Percentiles rank a stretch among this genome's conserved stretches.
Conservation (phyloP, 1,140 invertebrate species). For the Augochlora pura region DNA sequence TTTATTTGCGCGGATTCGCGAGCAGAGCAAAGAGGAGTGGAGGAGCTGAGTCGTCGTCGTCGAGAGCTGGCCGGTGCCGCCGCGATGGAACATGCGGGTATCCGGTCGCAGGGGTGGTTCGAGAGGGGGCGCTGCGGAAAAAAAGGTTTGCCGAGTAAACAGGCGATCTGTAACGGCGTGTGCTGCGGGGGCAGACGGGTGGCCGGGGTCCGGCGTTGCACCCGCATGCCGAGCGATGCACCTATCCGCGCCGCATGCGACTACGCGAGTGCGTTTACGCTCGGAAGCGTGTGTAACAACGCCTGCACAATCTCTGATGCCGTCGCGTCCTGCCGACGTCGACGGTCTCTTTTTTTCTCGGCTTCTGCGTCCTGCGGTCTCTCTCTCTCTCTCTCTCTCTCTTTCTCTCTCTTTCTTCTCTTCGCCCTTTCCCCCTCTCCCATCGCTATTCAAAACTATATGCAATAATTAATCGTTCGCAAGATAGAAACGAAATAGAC, state of each 20-base stretch:
- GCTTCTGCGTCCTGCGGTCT: too few species aligned
- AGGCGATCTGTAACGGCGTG: constrained; percentile 24
- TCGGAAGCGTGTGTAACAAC: constrained; percentile 42
- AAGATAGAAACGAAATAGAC: too few species aligned
- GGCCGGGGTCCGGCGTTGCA: constrained; percentile 26
- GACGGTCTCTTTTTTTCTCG: background rate
- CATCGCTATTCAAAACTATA: background rate
- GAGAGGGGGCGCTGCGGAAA: background rate
- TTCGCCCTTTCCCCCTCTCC: background rate
- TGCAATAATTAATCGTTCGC: too few species aligned
- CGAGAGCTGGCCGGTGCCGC: too few species aligned
- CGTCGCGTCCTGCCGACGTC: background rate
- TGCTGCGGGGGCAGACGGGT: background rate
- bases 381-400: background rate
- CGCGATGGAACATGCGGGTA: constrained; percentile 25
- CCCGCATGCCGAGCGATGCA: constrained; percentile 42
- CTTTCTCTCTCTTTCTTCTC: constrained; percentile 11
- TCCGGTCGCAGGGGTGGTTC: background rate
- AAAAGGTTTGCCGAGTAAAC: constrained; percentile 23
- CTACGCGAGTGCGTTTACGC: constrained; percentile 35
- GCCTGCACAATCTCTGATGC: constrained; percentile 43
- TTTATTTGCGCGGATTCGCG: constrained; percentile 15
- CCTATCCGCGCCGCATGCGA: constrained; percentile 19
- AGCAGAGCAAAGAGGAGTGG: too few species aligned
- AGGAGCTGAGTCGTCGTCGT: too few species aligned